Evolutionary conservation across 2,797 vertebrate species (phyloP).

Genomic region (Bryconaethiops microstoma): DNA sequence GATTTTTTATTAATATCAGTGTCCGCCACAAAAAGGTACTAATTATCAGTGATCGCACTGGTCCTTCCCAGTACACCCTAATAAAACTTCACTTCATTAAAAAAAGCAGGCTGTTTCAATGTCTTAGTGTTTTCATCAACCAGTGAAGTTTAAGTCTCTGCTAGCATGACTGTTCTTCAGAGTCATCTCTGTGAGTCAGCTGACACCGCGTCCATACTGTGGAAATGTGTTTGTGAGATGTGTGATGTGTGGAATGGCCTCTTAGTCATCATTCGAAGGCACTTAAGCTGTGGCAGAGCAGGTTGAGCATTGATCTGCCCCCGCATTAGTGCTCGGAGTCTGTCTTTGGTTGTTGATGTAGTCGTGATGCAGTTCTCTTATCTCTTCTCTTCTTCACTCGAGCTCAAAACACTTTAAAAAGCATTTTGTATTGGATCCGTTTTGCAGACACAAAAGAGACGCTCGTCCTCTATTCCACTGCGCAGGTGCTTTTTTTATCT

Average conservation of each 20-base stretch:
- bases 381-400: neutral
- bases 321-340: constrained; percentile 39
- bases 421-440: constrained; percentile 23
- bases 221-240: constrained; percentile 52
- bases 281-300: constrained; percentile 53
- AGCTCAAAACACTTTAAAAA: constrained; percentile 40
- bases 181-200: constrained; percentile 46
- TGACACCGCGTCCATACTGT: constrained; percentile 26
- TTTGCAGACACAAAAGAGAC: constrained; percentile 7
- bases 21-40: neutral
- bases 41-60: neutral
- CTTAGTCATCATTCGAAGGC: constrained; percentile 52
- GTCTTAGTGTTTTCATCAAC: neutral
- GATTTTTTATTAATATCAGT: no score
- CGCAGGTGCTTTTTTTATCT: constrained; percentile 43
- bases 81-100: no score
- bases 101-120: no score
- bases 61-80: no score
- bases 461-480: constrained; percentile 27
- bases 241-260: constrained; percentile 39
- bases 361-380: constrained; percentile 45
- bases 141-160: neutral
- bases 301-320: constrained; percentile 50
- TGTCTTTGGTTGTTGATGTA: constrained; percentile 50
- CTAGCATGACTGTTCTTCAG: constrained; percentile 18